Evolutionary conservation across 2,888 invertebrate species (phyloP).

Genomic region (Athetis lepigone): DNA sequence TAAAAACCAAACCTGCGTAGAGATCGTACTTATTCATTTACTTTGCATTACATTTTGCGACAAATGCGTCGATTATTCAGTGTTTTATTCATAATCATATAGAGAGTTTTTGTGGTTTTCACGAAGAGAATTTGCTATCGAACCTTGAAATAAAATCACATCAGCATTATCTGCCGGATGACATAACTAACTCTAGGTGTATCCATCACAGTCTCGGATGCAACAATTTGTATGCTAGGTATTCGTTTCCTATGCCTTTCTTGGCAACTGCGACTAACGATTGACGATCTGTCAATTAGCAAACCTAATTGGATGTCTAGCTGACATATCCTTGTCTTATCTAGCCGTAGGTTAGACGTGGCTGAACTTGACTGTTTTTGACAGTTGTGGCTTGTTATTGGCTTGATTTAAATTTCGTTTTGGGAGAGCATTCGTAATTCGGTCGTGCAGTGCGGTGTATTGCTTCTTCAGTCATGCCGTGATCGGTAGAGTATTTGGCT

Average conservation of each 20-base stretch:
- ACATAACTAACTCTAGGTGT: no score
- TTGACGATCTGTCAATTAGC: constrained; percentile 49
- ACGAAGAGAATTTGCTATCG: no score
- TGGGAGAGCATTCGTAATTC: not conserved
- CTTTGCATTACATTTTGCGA: no score
- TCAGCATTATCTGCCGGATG: no score
- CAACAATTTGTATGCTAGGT: constrained; percentile 46
- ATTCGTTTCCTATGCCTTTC: constrained; percentile 5
- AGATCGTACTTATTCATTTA: no score
- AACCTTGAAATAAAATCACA: no score
- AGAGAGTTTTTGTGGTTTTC: no score
- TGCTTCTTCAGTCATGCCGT: no score
- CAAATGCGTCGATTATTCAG: no score
- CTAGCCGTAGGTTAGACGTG: constrained; percentile 3
- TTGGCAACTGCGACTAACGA: constrained; percentile 32
- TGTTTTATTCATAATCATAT: no score
- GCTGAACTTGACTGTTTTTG: constrained; percentile 11
- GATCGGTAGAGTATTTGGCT: no score
- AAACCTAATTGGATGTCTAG: constrained; percentile 36
- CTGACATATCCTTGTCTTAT: constrained; percentile 32
- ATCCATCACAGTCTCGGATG: not conserved
- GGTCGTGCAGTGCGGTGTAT: not conserved
- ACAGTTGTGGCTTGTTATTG: constrained; percentile 3
- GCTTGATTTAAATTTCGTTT: constrained; percentile 31
- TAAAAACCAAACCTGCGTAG: no score